Percentiles rank a stretch among this genome's conserved stretches.
Evolutionary conservation across 35 echinoderm and acorn worm genomes (phyloP).

Genomic region (Acanthaster planci): DNA sequence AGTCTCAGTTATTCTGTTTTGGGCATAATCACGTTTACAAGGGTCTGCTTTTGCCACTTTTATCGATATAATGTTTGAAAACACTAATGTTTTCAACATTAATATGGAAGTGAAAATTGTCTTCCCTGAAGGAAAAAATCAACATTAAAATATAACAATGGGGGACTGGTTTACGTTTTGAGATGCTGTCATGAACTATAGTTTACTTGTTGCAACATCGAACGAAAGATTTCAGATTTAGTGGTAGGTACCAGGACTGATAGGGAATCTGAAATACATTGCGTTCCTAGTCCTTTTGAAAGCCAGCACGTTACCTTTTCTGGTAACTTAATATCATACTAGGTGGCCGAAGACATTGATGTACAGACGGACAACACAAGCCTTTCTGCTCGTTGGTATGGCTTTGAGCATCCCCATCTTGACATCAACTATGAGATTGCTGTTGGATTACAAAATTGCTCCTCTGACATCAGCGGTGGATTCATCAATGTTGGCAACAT

Average conservation of each 20-base stretch:
- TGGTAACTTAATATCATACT: background rate
- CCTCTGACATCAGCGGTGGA: conserved; percentile 33
- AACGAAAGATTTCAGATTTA: no score
- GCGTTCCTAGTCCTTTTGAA: background rate
- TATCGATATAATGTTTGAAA: background rate
- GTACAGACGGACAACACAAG: conserved; percentile 4
- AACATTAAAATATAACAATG: background rate
- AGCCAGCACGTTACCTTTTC: background rate
- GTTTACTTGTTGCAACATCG: no score
- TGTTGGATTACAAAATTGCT: background rate
- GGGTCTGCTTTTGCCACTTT: no score
- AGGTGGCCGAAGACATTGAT: conserved; percentile 12
- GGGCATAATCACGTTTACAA: background rate
- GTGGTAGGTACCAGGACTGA: background rate
- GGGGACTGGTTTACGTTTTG: no score
- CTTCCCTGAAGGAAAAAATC: background rate
- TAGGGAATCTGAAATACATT: background rate
- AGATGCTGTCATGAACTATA: no score
- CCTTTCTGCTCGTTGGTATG: conserved; percentile 37
- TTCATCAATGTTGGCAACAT: background rate
- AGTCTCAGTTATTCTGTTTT: background rate
- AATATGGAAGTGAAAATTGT: background rate
- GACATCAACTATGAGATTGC: conserved; percentile 52
- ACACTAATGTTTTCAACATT: background rate
- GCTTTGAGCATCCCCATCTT: conserved; percentile 45